Percentiles rank a stretch among this genome's conserved stretches.
Evolutionary conservation across 2,797 vertebrate species (phyloP).

Genomic region (Falco naumanni): DNA sequence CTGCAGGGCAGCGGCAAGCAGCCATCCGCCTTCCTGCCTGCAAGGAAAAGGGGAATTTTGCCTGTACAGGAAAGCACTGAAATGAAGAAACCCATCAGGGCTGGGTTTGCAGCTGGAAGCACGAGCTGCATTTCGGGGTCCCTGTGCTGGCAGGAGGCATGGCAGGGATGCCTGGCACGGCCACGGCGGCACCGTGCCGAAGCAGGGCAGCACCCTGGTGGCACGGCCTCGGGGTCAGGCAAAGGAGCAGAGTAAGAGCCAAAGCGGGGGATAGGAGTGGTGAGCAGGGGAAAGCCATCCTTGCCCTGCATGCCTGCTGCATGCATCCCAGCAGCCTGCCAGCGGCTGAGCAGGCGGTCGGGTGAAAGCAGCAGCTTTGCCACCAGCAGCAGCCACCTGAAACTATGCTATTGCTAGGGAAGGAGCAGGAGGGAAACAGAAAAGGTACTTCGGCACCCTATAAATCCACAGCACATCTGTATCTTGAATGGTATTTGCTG

Average conservation of each 20-base stretch:
- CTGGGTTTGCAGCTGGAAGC: not conserved
- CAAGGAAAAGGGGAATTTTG: not conserved
- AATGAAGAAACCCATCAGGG: accelerated
- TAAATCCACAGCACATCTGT: not conserved
- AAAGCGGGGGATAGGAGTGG: accelerated
- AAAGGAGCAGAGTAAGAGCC: too few species aligned
- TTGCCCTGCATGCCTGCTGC: accelerated
- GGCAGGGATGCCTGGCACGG: not conserved
- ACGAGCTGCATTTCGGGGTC: not conserved
- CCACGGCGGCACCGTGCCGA: not conserved
- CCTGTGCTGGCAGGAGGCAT: accelerated
- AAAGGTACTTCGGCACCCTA: accelerated
- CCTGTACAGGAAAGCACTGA: not conserved
- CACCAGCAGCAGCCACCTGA: not conserved
- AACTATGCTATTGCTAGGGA: not conserved
- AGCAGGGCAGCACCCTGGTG: not conserved
- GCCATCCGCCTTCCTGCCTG: not conserved
- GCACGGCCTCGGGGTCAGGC: too few species aligned
- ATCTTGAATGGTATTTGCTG: not conserved
- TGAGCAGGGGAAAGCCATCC: too few species aligned
- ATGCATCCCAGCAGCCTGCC: accelerated
- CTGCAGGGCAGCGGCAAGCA: not conserved
- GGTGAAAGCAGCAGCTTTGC: not conserved
- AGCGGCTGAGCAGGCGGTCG: not conserved
- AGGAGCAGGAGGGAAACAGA: not conserved